These are phyloP conservation scores for Megathymus violae DNA, from an alignment of 1,140 invertebrate species.

Conservation along the genomic window DNA sequence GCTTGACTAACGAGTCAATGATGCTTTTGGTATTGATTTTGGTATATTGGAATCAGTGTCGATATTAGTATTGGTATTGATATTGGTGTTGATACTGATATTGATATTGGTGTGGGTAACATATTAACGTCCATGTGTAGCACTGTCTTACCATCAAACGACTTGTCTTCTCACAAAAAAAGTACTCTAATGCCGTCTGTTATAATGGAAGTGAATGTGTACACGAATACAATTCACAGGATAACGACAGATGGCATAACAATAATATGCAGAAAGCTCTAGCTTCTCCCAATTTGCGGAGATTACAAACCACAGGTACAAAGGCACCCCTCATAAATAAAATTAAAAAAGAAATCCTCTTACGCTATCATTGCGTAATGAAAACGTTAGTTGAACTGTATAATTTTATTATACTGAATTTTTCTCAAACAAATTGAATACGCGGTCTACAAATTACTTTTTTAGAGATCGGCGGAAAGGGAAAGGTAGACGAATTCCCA, in stretches of 20 bases:
- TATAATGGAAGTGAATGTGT: too few relatives aligned
- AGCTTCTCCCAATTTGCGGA: conserved; percentile 42
- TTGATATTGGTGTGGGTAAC: too few relatives aligned
- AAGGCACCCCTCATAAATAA: conserved; percentile 47
- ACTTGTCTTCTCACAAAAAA: too few relatives aligned
- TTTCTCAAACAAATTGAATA: conserved; percentile 62
- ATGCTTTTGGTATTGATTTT: too few relatives aligned
- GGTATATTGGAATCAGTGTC: too few relatives aligned
- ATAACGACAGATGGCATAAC: conserved; percentile 35
- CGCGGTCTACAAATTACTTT: conserved; percentile 61
- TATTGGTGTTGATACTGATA: too few relatives aligned
- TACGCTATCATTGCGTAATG: conserved; percentile 44
- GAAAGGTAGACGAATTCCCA: conserved; percentile 42
- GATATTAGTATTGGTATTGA: too few relatives aligned
- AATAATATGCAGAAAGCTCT: conserved; percentile 15
- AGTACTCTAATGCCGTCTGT: too few relatives aligned
- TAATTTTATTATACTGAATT: conserved; percentile 76
- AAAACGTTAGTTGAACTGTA: conserved; percentile 58
- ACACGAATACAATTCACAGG: too few relatives aligned
- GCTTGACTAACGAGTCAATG: too few relatives aligned
- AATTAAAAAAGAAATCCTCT: conserved; percentile 64
- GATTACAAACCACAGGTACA: conserved; percentile 64
- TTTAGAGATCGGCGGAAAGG: conserved; percentile 37
- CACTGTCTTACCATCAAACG: too few relatives aligned
- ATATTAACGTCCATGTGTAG: too few relatives aligned